Base-by-base conservation (phyloP, 2,888 invertebrate species). In the Erebia palarica region DNA sequence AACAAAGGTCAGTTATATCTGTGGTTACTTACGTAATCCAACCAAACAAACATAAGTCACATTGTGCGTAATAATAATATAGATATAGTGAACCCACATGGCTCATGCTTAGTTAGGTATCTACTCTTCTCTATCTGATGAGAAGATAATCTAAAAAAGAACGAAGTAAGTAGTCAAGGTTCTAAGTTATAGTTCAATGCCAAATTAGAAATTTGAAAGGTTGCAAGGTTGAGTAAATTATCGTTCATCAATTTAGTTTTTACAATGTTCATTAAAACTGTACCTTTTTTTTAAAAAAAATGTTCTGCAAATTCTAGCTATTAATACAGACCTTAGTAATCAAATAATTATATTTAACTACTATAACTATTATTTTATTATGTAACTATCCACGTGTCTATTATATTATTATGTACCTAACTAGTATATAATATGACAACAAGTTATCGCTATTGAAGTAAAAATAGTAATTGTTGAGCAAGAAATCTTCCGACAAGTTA, bases 401-500 rank as follows among this genome's bases (percentile, higher is more conserved):
- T 36, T 36, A 36, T 36, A 36, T 36, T 36, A 36, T 36, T 7
- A 36, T 36, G 36, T 36, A 36, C 36, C 36, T 36, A 36, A 36
- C 36, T 36, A 36, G 36, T 27, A 21, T 42, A 36, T 63, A 57
- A 59, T 66, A 72, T 61, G 71, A 51, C 70, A 69, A 44, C 61
- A 68, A 72, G 59, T 72, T 66, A 55, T 65, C 61, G 65, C 70
- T 16, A 72, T 58, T 70, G 58, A 58, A 66, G 70, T 70, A 69
- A 70, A 64, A 70, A 64, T 74, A 72, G 51, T 66, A 64, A 72
- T 68, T 53, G 68, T 66, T 66, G 70, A 44, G 63, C 70, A 61
- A 70, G 70, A 70, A 74, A 73, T 74, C 70, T 70, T 74, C 74
- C 67, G 74, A 74, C 74, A 74, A 64, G 59, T 57, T 58, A 60